phyloP scores from a whole-genome alignment of 2,888 invertebrate species.

The Sympetrum striolatum region DNA sequence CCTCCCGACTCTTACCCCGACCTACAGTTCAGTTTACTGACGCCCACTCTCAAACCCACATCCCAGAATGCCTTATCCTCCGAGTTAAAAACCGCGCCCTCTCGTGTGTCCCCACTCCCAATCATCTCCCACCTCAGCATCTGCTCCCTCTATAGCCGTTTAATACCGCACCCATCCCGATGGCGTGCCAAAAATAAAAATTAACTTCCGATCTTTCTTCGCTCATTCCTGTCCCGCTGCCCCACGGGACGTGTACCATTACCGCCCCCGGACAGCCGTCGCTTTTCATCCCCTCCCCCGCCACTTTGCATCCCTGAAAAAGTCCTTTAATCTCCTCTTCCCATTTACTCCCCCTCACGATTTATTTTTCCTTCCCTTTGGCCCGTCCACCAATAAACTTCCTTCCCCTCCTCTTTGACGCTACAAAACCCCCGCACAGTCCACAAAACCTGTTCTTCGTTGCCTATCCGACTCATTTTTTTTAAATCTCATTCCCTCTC shows the following conservation, averaged over 20 bases:
- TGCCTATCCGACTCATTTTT: background rate
- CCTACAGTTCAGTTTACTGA: background rate
- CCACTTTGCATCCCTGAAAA: background rate
- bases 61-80: background rate
- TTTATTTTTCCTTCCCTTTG: background rate
- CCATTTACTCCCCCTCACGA: background rate
- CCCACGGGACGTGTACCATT: background rate
- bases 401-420: background rate
- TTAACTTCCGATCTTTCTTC: constrained; percentile 3
- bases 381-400: background rate
- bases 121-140: background rate
- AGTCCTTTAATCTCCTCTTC: background rate
- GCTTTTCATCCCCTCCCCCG: background rate
- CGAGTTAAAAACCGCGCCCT: background rate
- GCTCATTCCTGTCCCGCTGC: background rate
- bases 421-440: background rate
- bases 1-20: background rate
- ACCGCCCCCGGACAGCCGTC: background rate
- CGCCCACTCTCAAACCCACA: background rate
- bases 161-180: background rate
- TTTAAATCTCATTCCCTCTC: background rate
- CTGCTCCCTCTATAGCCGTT: background rate
- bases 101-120: background rate
- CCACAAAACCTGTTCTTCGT: background rate
- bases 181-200: constrained; percentile 28